These are phyloP conservation scores for Platypus cylindrus DNA, from an alignment of 2,888 invertebrate species.

Conservation along the genomic window DNA sequence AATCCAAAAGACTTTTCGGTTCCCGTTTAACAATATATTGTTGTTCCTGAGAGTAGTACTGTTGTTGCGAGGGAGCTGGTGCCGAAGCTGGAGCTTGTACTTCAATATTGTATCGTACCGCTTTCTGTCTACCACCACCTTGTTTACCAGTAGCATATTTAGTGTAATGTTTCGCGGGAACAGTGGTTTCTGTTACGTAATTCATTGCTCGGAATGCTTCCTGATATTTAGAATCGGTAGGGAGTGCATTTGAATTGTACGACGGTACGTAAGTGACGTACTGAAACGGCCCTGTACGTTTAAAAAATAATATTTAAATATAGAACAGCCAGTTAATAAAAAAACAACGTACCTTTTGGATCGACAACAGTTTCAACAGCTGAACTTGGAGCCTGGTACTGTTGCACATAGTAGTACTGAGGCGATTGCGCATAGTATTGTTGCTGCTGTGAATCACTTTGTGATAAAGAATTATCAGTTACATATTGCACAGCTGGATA, in stretches of 20 bases:
- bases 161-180: constrained; percentile 2
- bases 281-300: constrained; percentile 19
- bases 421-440: constrained; percentile 17
- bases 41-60: constrained; percentile 7
- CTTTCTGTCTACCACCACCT: constrained; percentile 5
- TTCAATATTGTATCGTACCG: no score
- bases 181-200: constrained; percentile 5
- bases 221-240: constrained; percentile 19
- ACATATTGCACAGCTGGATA: constrained; percentile 27
- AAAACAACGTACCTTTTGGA: constrained; percentile 23
- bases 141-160: constrained; percentile 4
- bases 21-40: constrained; percentile 20
- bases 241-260: constrained; percentile 11
- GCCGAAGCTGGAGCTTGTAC: constrained; percentile 7
- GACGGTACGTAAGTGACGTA: constrained; percentile 29
- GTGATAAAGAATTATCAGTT: constrained; percentile 25
- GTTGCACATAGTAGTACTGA: constrained; percentile 29
- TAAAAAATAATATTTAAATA: not conserved
- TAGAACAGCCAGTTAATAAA: no score
- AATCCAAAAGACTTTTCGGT: constrained; percentile 39
- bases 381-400: constrained; percentile 26
- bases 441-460: constrained; percentile 10
- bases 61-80: constrained; percentile 1
- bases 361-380: constrained; percentile 28
- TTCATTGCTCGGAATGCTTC: constrained; percentile 13